Evolutionary conservation across 2,113 vertebrate species (phyloP).

Genomic region (Eublepharis macularius): DNA sequence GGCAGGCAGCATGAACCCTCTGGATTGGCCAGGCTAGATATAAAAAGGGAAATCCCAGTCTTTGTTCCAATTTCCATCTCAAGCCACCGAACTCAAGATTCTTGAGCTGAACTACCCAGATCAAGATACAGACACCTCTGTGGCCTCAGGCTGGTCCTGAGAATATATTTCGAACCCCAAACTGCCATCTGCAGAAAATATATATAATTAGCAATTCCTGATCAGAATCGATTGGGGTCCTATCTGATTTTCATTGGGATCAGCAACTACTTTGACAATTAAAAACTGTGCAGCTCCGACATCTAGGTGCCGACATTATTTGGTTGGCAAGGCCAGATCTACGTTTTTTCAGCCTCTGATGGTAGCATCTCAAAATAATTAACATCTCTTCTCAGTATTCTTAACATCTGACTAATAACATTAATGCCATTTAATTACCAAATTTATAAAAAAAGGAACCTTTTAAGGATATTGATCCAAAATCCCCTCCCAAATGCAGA

Average conservation of each 20-base stretch:
- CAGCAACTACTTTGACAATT: neutral
- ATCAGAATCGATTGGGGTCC: neutral
- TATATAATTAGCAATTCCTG: neutral
- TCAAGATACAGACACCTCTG: too few species aligned
- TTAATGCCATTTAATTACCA: slow-evolving; percentile 53
- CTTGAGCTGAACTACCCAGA: too few species aligned
- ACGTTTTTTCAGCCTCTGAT: slow-evolving; percentile 70
- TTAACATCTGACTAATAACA: slow-evolving; percentile 57
- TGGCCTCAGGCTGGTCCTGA: too few species aligned
- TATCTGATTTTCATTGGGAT: neutral
- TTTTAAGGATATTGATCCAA: neutral
- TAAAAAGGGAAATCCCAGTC: too few species aligned
- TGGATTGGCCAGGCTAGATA: too few species aligned
- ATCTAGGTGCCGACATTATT: slow-evolving; percentile 32
- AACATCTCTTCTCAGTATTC: slow-evolving; percentile 56
- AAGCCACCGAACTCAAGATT: too few species aligned
- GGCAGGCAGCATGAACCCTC: too few species aligned
- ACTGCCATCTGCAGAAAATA: too few species aligned
- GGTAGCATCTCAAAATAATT: slow-evolving; percentile 55
- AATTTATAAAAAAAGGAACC: neutral
- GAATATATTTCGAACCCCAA: too few species aligned
- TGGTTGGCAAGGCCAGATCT: slow-evolving; percentile 22
- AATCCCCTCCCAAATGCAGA: slow-evolving; percentile 31
- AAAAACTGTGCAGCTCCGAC: slow-evolving; percentile 8
- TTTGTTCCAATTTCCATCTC: too few species aligned